Conservation (phyloP, 2,888 invertebrate species). For the Rhaphigaster nebulosa region DNA sequence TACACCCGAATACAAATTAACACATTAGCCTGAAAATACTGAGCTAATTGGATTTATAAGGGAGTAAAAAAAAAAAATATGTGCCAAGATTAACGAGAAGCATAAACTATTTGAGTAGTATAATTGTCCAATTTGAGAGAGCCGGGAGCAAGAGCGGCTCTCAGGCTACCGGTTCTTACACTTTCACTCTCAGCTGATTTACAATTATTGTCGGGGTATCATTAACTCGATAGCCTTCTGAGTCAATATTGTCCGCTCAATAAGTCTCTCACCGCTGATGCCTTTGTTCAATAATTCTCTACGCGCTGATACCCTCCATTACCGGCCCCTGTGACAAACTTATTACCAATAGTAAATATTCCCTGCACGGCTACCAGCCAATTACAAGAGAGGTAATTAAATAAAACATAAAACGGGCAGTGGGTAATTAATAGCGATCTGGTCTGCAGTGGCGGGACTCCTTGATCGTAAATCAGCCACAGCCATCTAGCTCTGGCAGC, state of each 20-base stretch:
- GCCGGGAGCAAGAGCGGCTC: not conserved
- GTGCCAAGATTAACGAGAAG: conserved; percentile 24
- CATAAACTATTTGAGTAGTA: conserved; percentile 41
- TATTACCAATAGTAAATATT: conserved; percentile 37
- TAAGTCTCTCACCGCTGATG: conserved; percentile 9
- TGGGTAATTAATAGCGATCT: conserved; percentile 41
- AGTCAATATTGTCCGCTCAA: conserved; percentile 7
- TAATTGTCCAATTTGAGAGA: conserved; percentile 49
- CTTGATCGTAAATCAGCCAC: conserved; percentile 47
- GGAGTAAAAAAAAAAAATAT: conserved; percentile 14
- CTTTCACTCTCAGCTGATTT: conserved; percentile 45
- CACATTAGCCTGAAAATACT: conserved; percentile 34
- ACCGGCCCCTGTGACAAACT: conserved; percentile 26
- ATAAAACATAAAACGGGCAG: conserved; percentile 46
- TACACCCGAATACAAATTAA: conserved; percentile 33
- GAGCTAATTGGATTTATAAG: conserved; percentile 41
- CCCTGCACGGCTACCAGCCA: conserved; percentile 22
- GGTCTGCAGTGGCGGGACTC: not conserved
- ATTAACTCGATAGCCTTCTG: conserved; percentile 31
- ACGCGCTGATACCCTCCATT: conserved; percentile 32
- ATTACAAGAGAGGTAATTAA: conserved; percentile 46
- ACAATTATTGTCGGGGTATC: conserved; percentile 28
- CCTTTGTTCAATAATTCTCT: conserved; percentile 30
- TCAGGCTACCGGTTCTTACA: conserved; percentile 41
- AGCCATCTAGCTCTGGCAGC: conserved; percentile 1